phyloP scores from a whole-genome alignment of 2,797 vertebrate genomes.

The Darevskia nairensis region DNA sequence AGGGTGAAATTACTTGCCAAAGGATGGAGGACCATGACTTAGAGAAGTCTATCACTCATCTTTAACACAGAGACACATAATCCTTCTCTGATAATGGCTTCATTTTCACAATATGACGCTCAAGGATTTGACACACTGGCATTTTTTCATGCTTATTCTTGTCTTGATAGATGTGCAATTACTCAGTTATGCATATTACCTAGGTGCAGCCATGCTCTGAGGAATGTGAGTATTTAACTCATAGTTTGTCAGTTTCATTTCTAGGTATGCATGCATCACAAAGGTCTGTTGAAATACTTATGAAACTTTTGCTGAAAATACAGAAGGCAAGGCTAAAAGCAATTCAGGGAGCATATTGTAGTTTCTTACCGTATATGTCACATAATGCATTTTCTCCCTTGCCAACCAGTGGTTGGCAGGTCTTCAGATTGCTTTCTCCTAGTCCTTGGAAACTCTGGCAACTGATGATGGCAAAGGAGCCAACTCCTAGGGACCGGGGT shows the following conservation, averaged over 20 bases:
- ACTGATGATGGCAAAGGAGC: neutral
- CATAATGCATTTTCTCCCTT: neutral
- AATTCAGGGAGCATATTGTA: neutral
- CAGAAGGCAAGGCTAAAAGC: neutral
- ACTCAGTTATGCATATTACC: neutral
- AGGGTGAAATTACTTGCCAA: neutral
- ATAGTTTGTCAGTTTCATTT: neutral
- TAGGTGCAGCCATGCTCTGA: neutral
- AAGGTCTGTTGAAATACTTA: neutral
- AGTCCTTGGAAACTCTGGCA: neutral
- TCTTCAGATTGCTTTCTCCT: neutral
- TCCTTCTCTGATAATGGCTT: neutral
- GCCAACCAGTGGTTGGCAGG: neutral
- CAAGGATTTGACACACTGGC: neutral
- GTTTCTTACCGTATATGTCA: neutral
- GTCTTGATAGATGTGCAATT: neutral
- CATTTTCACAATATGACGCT: neutral
- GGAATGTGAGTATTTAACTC: neutral
- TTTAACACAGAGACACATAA: too few species aligned
- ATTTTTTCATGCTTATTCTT: constrained; percentile 2
- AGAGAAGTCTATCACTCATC: neutral
- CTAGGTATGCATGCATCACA: neutral
- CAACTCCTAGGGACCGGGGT: neutral
- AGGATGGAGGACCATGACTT: neutral
- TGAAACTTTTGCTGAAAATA: neutral